phyloP scores from a whole-genome alignment of 2,797 vertebrate genomes.

The Macropodus opercularis region DNA sequence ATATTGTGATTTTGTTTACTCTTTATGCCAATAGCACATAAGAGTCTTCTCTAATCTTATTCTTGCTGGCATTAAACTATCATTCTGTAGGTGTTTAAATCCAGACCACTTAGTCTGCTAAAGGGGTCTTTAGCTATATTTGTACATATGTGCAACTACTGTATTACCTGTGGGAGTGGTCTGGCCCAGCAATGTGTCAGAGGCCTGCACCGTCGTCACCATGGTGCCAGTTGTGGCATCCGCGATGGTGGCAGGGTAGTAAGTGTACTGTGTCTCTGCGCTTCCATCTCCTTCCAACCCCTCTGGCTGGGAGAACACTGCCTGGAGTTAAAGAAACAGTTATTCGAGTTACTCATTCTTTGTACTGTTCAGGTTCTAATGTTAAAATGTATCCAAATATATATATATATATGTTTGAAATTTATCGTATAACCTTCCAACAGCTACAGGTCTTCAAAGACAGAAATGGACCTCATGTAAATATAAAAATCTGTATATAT shows the following conservation, averaged over 20 bases:
- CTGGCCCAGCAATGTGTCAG: constrained; percentile 88
- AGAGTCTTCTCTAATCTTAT: too few species aligned
- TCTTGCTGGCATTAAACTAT: too few species aligned
- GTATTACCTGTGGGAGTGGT: constrained; percentile 84
- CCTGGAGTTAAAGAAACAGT: constrained; percentile 56
- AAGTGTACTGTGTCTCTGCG: constrained; percentile 91
- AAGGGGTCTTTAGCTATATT: background rate
- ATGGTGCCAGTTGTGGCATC: constrained; percentile 81
- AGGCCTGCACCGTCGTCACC: constrained; percentile 90
- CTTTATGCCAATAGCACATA: too few species aligned
- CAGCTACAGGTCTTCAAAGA: too few species aligned
- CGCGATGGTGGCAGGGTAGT: constrained; percentile 88
- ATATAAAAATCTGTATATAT: too few species aligned
- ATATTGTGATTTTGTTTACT: too few species aligned
- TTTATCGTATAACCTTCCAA: too few species aligned
- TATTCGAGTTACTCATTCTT: background rate
- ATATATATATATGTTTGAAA: too few species aligned
- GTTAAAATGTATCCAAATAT: too few species aligned
- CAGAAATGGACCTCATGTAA: too few species aligned
- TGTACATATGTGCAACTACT: background rate
- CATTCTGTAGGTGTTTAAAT: too few species aligned
- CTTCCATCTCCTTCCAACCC: constrained; percentile 76
- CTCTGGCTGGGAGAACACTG: constrained; percentile 83
- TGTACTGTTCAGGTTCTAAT: background rate
- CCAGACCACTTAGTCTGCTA: too few species aligned